Evolutionary conservation across 2,113 vertebrate genomes (phyloP), one percentile per base, ranked within the genome.

Genomic region (Zosterops lateralis): DNA sequence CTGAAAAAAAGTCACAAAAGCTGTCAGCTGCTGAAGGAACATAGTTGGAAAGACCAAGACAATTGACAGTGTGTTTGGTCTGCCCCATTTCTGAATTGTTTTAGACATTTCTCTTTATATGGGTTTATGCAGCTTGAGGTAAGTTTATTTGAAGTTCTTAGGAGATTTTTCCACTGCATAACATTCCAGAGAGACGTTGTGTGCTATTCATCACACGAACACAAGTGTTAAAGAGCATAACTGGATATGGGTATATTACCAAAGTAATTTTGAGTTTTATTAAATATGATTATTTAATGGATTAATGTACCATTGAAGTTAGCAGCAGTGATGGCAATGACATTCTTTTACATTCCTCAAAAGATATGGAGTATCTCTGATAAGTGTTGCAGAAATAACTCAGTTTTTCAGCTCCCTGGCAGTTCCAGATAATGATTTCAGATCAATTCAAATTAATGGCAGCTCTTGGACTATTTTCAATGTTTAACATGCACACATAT

Each of bases 381-480:
- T 65, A 77, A 48, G 42, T 50, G 25, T 56, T 90, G 36, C 54
- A 28, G 48, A 96, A 96, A 84, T 78, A 82, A 61, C n/a, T 77
- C 4, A 38, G 38, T 89, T 90, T 95, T 86, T 86, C 67, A 76
- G 26, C 66, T 89, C 88, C 36, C 70, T 91, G 78, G 74, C 81
- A 94, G 84, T 79, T 92, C 28, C 54, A 85, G 77, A 77, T 89
- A 87, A 87, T 68, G 48, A 91, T 92, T 96, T 95, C 70, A 94
- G 81, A 91, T 84, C 84, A 89, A 45, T 94, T 96, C 84, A 94
- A 93, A 90, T 84, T 92, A 95, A 90, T 93, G 79, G 83, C 92
- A 92, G 79, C 51, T 94, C 82, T 95, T 96, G 92, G 90, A 87
- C 71, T 85, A 91, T 93, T 92, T 94, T 95, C 89, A 96, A 84